phyloP scores from a whole-genome alignment of 2,888 invertebrate species.

The Julus scanicus region DNA sequence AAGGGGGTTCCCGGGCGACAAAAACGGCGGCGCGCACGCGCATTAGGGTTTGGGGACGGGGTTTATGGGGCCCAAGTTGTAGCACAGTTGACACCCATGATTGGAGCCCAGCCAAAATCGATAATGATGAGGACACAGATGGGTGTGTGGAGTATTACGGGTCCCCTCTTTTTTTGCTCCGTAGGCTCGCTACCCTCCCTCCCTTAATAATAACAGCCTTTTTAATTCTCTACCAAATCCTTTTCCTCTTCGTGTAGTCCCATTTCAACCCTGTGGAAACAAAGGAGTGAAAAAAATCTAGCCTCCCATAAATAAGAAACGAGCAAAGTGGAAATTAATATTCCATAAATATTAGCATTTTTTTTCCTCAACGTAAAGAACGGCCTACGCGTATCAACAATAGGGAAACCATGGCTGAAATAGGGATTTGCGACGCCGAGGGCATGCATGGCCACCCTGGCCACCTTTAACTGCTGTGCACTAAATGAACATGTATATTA shows the following conservation, averaged over 20 bases:
- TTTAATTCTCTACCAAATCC: slow-evolving; percentile 25
- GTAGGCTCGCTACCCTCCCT: slow-evolving; percentile 14
- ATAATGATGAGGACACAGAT: slow-evolving; percentile 46
- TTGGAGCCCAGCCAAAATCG: slow-evolving; percentile 53
- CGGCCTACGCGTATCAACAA: not conserved
- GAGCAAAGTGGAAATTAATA: slow-evolving; percentile 33
- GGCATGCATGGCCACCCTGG: not conserved
- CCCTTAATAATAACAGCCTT: slow-evolving; percentile 33
- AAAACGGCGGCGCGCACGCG: slow-evolving; percentile 17
- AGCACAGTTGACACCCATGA: slow-evolving; percentile 52
- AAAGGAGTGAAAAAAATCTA: not conserved
- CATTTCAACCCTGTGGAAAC: not conserved
- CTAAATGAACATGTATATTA: too few species aligned
- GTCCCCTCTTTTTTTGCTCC: slow-evolving; percentile 25
- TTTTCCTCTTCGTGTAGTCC: slow-evolving; percentile 21
- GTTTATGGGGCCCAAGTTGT: slow-evolving; percentile 47
- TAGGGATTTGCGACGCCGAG: slow-evolving; percentile 6
- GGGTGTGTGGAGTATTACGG: slow-evolving; percentile 45
- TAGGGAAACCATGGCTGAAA: not conserved
- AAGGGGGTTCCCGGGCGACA: slow-evolving; percentile 31
- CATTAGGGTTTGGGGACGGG: not conserved
- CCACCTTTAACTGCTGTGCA: not conserved
- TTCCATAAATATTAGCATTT: slow-evolving; percentile 28
- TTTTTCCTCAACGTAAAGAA: not conserved
- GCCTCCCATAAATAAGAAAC: slow-evolving; percentile 33